phyloP scores from a whole-genome alignment of 2,888 invertebrate genomes.

The Euplagia quadripunctaria region DNA sequence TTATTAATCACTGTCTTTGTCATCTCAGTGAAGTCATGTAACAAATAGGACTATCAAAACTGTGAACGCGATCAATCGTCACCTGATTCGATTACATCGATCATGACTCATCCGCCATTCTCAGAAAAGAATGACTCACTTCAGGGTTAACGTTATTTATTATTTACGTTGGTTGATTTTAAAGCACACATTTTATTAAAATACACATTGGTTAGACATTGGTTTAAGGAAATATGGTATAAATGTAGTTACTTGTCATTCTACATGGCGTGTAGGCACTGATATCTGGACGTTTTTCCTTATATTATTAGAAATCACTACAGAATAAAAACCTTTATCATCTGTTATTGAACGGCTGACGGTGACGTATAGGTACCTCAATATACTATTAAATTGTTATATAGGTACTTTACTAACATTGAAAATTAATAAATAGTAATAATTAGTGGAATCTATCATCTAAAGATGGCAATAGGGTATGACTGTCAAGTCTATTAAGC shows the following conservation, averaged over 20 bases:
- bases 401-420: neutral
- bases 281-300: slow-evolving; percentile 29
- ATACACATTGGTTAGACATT: slow-evolving; percentile 26
- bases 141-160: slow-evolving; percentile 34
- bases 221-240: slow-evolving; percentile 16
- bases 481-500: neutral
- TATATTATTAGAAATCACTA: slow-evolving; percentile 27
- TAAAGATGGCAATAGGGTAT: neutral
- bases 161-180: slow-evolving; percentile 33
- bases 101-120: slow-evolving; percentile 46
- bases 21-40: slow-evolving; percentile 35
- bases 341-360: slow-evolving; percentile 8
- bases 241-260: neutral
- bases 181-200: slow-evolving; percentile 25
- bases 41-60: slow-evolving; percentile 37
- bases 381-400: too few relatives aligned
- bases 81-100: slow-evolving; percentile 45
- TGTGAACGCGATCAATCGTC: slow-evolving; percentile 46
- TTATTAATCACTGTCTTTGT: neutral
- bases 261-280: slow-evolving; percentile 1
- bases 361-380: too few relatives aligned
- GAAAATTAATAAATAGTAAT: neutral
- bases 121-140: slow-evolving; percentile 45
- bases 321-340: slow-evolving; percentile 14
- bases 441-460: neutral